Evolutionary conservation across 2,888 invertebrate species (phyloP).

Genomic region (Dolichopus griseipennis): DNA sequence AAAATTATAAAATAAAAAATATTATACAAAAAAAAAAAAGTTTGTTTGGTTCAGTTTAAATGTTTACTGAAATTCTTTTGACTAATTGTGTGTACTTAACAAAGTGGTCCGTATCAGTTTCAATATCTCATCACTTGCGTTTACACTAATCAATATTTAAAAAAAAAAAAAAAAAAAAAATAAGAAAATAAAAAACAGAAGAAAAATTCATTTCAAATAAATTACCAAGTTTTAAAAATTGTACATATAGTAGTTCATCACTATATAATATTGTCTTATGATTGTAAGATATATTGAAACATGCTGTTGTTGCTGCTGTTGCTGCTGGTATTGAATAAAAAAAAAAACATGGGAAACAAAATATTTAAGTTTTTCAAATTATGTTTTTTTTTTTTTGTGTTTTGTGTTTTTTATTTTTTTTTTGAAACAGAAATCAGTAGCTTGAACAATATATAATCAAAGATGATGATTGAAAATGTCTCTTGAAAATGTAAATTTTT

Average conservation of each 20-base stretch:
- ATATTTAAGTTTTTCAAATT: too few species aligned
- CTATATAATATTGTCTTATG: too few species aligned
- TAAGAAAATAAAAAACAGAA: not conserved
- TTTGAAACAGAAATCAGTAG: too few species aligned
- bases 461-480: not conserved
- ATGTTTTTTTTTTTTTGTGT: too few species aligned
- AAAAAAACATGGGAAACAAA: too few species aligned
- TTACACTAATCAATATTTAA: not conserved
- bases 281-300: too few species aligned
- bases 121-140: not conserved
- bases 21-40: not conserved
- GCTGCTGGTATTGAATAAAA: not conserved
- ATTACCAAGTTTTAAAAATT: too few species aligned
- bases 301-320: not conserved
- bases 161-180: not conserved
- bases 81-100: conserved; percentile 6
- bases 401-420: too few species aligned
- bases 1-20: too few species aligned
- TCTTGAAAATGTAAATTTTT: not conserved
- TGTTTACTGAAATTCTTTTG: conserved; percentile 6
- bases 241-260: too few species aligned
- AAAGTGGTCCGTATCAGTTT: conserved; percentile 6
- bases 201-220: too few species aligned
- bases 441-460: not conserved
- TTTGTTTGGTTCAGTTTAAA: not conserved